These are phyloP conservation scores for Panthera tigris DNA, from an alignment of 2,113 vertebrate species.

Conservation along the genomic window DNA sequence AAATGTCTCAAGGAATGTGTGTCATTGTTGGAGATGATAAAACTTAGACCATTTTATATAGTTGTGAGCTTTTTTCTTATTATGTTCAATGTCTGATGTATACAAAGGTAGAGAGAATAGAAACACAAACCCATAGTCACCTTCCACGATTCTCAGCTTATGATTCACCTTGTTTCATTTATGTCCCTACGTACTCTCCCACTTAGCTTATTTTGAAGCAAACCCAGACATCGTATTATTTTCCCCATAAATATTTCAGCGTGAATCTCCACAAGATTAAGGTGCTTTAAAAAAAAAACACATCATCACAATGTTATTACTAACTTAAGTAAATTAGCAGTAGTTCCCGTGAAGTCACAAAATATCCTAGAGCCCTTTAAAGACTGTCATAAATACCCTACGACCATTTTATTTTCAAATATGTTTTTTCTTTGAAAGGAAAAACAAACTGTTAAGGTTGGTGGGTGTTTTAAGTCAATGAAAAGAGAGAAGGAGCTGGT, in stretches of 20 bases:
- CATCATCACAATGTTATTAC: background rate
- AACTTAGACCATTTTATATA: background rate
- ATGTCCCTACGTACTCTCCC: background rate
- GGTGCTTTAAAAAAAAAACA: background rate
- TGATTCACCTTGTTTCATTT: background rate
- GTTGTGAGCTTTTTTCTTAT: background rate
- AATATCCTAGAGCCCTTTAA: background rate
- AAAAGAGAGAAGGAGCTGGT: background rate
- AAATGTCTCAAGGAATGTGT: background rate
- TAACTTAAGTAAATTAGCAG: conserved; percentile 38
- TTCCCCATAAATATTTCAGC: background rate
- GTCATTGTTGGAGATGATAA: conserved; percentile 9
- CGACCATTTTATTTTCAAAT: conserved; percentile 33
- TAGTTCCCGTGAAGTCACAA: background rate
- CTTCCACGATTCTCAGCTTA: background rate
- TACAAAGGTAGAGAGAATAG: background rate
- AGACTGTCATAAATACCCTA: background rate
- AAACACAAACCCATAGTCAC: background rate
- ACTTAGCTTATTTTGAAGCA: background rate
- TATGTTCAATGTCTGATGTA: background rate
- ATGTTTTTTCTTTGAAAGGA: conserved; percentile 19
- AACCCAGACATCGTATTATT: background rate
- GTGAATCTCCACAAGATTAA: background rate
- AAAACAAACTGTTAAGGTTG: background rate
- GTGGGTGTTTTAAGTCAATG: background rate